phyloP scores from a whole-genome alignment of 2,797 vertebrate species.

The Semotilus atromaculatus region DNA sequence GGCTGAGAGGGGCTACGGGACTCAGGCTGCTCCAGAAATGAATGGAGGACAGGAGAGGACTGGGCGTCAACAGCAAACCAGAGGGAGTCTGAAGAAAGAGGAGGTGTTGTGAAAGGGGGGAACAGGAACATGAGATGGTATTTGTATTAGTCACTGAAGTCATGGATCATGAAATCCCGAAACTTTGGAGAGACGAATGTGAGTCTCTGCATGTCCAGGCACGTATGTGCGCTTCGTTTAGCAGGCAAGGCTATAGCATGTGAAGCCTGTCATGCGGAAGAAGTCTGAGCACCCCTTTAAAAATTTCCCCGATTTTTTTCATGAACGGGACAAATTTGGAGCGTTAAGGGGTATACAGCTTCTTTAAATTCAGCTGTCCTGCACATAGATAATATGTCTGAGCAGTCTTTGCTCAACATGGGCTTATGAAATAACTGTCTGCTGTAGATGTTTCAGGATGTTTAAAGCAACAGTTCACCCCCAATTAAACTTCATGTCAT shows the following conservation, averaged over 20 bases:
- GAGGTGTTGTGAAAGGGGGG: slow-evolving; percentile 20
- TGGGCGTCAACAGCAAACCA: slow-evolving; percentile 92
- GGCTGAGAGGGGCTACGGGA: slow-evolving; percentile 93
- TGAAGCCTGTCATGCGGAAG: background rate
- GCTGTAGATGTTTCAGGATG: background rate
- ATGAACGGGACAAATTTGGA: background rate
- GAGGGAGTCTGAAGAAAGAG: slow-evolving; percentile 85
- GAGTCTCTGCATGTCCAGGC: slow-evolving; percentile 2
- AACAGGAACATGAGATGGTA: slow-evolving; percentile 10
- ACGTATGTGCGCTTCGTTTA: background rate
- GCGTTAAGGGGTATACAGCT: background rate
- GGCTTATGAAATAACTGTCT: slow-evolving; percentile 22
- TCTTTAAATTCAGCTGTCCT: background rate
- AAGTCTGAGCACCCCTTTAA: slow-evolving; percentile 15
- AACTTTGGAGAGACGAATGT: slow-evolving; percentile 3
- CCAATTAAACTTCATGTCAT: background rate
- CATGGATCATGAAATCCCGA: slow-evolving; percentile 26
- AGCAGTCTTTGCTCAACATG: background rate
- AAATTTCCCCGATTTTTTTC: background rate
- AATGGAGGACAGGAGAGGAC: slow-evolving; percentile 91
- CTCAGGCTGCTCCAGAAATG: slow-evolving; percentile 97
- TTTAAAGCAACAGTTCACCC: slow-evolving; percentile 4
- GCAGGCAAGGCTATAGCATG: background rate
- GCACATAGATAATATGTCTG: background rate
- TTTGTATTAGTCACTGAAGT: slow-evolving; percentile 47